A percentile compares a stretch with the other conserved stretches of the same genome.
Conservation (phyloP, 2,888 invertebrate species). For the Diachrysia chrysitis region DNA sequence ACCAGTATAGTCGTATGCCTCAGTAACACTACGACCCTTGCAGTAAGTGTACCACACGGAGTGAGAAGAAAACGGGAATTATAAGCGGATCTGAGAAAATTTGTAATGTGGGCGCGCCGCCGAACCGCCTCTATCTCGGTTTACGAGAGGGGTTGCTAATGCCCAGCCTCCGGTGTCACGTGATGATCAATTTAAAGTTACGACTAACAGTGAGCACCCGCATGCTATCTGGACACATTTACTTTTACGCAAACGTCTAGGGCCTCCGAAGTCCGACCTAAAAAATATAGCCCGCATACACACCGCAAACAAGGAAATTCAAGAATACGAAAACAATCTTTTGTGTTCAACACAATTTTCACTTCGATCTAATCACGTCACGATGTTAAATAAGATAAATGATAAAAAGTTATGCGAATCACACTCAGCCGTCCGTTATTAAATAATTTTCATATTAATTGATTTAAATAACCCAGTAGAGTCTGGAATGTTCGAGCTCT, state of each 20-base stretch:
- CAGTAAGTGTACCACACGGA: no score
- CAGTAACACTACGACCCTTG: no score
- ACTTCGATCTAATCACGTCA: slow-evolving; percentile 10
- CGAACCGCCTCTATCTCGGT: slow-evolving; percentile 65
- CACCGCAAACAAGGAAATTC: no score
- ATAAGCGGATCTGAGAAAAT: slow-evolving; percentile 67
- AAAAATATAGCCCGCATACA: no score
- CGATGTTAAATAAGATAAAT: slow-evolving; percentile 38
- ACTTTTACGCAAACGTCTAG: slow-evolving; percentile 43
- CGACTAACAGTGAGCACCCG: slow-evolving; percentile 64
- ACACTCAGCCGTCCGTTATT: slow-evolving; percentile 25
- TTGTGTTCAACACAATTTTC: slow-evolving; percentile 7
- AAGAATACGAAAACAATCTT: no score
- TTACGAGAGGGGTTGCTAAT: slow-evolving; percentile 61
- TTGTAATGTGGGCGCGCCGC: slow-evolving; percentile 66
- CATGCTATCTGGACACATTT: slow-evolving; percentile 53
- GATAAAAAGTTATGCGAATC: slow-evolving; percentile 17
- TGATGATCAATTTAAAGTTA: slow-evolving; percentile 77
- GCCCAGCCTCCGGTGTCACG: slow-evolving; percentile 69
- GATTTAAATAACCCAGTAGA: slow-evolving; percentile 35
- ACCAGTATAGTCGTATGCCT: no score
- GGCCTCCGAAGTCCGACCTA: slow-evolving; percentile 18
- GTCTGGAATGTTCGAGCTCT: slow-evolving; percentile 14
- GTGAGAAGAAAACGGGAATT: slow-evolving; percentile 71
- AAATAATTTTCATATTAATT: slow-evolving; percentile 45